Evolutionary conservation across 2,797 vertebrate species (phyloP).

Genomic region (Alosa sapidissima): DNA sequence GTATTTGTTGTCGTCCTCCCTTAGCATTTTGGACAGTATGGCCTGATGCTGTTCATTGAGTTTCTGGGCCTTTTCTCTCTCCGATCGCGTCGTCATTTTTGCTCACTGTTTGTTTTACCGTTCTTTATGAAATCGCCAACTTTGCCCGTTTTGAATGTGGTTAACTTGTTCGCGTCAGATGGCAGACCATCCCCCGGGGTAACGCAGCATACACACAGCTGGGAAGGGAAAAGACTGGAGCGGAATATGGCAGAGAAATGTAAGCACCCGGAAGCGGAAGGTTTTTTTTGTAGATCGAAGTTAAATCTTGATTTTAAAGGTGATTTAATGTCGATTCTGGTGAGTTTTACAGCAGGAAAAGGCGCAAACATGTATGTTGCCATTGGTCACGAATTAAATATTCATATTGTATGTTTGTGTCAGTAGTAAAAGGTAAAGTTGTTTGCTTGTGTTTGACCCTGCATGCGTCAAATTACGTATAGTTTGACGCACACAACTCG

Average conservation of each 20-base stretch:
- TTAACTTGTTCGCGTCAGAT: constrained; percentile 25
- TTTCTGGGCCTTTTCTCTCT: constrained; percentile 95
- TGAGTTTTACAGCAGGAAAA: neutral
- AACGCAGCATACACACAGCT: constrained; percentile 23
- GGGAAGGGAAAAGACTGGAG: constrained; percentile 31
- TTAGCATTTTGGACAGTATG: constrained; percentile 93
- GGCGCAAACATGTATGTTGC: neutral
- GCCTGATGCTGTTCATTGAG: constrained; percentile 98
- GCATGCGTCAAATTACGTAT: neutral
- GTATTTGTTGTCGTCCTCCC: constrained; percentile 99
- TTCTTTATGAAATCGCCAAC: constrained; percentile 33
- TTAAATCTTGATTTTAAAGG: neutral
- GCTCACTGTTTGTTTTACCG: constrained; percentile 31
- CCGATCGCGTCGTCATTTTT: constrained; percentile 92
- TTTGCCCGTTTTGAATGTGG: constrained; percentile 32
- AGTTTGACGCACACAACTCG: neutral
- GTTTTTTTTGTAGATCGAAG: neutral
- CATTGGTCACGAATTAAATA: neutral
- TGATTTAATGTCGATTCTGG: neutral
- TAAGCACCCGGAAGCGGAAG: constrained; percentile 58
- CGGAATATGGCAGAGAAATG: constrained; percentile 54
- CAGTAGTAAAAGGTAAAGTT: neutral
- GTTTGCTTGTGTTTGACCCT: neutral
- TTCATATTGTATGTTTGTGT: neutral
- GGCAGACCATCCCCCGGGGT: constrained; percentile 48